Evolutionary conservation across 2,888 invertebrate genomes (phyloP).

Genomic region (Acholoe squamosa): DNA sequence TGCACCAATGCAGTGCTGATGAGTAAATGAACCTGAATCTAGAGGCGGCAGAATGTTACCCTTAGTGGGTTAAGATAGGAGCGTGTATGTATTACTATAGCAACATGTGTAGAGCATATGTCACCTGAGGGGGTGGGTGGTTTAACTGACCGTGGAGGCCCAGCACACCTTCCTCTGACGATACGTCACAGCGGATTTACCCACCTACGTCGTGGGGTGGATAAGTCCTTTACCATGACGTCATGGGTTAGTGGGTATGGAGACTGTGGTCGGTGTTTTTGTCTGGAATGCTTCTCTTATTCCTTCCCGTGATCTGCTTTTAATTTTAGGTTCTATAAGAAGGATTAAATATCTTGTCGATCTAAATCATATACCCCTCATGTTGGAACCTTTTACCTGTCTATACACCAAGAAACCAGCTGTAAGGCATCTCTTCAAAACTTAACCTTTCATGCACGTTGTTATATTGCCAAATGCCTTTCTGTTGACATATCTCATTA

Average conservation of each 20-base stretch:
- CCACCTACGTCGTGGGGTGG: neutral
- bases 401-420: too few species aligned
- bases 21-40: too few species aligned
- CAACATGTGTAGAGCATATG: neutral
- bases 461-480: too few species aligned
- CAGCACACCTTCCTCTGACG: neutral
- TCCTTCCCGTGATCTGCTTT: neutral
- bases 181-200: neutral
- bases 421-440: too few species aligned
- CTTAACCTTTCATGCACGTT: too few species aligned
- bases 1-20: too few species aligned
- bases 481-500: too few species aligned
- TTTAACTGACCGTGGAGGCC: slow-evolving; percentile 15
- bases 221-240: slow-evolving; percentile 10
- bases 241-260: neutral
- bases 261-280: neutral
- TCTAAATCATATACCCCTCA: too few species aligned
- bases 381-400: too few species aligned
- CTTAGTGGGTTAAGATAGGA: too few species aligned
- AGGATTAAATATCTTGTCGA: too few species aligned
- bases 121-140: neutral
- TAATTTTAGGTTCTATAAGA: neutral
- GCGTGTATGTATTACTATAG: neutral
- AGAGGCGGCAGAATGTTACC: too few species aligned
- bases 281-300: neutral